These are phyloP conservation scores for Gambusia holbrooki DNA, from an alignment of 2,113 vertebrate species.

Conservation along the genomic window DNA sequence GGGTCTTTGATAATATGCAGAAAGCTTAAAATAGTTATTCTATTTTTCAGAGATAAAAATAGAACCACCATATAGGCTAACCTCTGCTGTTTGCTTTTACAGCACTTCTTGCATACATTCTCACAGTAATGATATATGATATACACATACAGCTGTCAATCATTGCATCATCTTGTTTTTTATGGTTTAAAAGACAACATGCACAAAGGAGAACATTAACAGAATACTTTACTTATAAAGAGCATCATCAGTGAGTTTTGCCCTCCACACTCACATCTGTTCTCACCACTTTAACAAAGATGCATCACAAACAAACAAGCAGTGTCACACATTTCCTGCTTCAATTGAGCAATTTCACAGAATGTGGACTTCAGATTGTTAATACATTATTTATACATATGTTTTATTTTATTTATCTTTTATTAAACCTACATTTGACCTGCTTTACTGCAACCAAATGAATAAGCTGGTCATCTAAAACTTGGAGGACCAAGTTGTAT, in stretches of 20 bases:
- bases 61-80: not conserved
- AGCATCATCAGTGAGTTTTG: slow-evolving; percentile 29
- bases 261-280: not conserved
- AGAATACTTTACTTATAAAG: slow-evolving; percentile 35
- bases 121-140: not conserved
- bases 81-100: not conserved
- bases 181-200: not conserved
- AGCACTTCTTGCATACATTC: not conserved
- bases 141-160: not conserved
- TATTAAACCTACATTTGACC: no score
- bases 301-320: not conserved
- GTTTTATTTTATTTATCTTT: not conserved
- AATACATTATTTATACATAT: not conserved
- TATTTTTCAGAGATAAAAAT: slow-evolving; percentile 1
- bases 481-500: no score
- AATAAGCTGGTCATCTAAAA: no score
- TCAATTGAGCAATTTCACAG: not conserved
- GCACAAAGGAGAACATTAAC: slow-evolving; percentile 31
- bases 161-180: not conserved
- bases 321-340: not conserved
- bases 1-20: slow-evolving; percentile 14
- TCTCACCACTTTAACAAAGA: not conserved
- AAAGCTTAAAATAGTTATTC: not conserved
- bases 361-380: not conserved
- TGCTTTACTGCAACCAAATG: no score